Evolutionary conservation across 1,140 invertebrate genomes (phyloP), one percentile per base, ranked within the genome.

Genomic region (Aphelinus atriplicis): DNA sequence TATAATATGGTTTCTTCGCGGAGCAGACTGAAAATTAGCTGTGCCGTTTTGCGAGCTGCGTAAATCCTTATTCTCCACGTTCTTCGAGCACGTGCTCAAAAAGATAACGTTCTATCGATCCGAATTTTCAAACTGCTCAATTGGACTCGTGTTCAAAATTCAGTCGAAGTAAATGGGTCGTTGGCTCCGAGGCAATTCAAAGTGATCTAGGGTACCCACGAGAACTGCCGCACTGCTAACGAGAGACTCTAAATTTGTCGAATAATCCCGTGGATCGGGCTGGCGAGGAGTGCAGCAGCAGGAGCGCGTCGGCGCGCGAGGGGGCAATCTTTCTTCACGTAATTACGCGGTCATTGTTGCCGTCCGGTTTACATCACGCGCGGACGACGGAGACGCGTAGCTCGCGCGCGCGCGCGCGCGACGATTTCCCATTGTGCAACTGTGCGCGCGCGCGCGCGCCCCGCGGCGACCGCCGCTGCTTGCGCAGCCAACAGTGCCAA

Each of bases 291-390:
- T 26, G 26, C 50, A 61, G 45, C 26, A 61, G 43, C 56, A n/a
- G 3, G 45, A 7, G 10, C 45, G 3, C 43, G 10, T 3, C 6
- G 1, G 45, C 57, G 48, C 68, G 68, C 68, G 4, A 4, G 46
- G 7, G 26, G 48, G 10, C 26, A n/a, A 10, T 73, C 51, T 75
- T 75, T 69, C 73, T 9, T n/a, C 73, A 58, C 43, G 60, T 55
- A 75, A 75, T 67, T 58, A 61, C 55, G 65, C 66, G 65, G 66
- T 69, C 73, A 69, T 63, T 69, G 66, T 64, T 50, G 60, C 66
- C 73, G 60, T 69, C 58, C 66, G 66, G 56, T 62, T 73, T 66
- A 48, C 64, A 47, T 60, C 57, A 67, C 48, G n/a, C 10, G 62
- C 1, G 10, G 65, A 55, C 65, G 45, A 10, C 3, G 57, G 3